Conservation (phyloP, 2,797 vertebrate species). For the Diplodus sargus region DNA sequence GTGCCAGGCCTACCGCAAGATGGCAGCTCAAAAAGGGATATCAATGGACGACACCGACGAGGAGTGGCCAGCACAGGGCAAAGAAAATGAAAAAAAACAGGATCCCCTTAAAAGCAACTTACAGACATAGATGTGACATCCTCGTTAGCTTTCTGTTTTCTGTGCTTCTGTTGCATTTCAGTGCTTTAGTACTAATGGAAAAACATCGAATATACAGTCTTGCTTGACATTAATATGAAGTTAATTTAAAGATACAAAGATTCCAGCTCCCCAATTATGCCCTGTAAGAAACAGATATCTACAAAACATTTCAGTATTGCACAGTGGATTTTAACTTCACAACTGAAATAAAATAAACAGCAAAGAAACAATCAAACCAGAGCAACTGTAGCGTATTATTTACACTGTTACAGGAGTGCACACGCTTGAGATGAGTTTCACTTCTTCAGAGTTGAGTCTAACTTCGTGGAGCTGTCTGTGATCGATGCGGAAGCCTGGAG, state of each 20-base stretch:
- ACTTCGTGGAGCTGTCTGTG: constrained; percentile 47
- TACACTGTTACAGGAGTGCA: neutral
- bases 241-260: neutral
- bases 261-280: neutral
- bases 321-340: neutral
- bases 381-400: neutral
- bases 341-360: neutral
- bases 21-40: constrained; percentile 74
- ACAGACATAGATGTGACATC: neutral
- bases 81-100: constrained; percentile 70
- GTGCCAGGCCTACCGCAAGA: constrained; percentile 76
- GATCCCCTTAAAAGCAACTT: constrained; percentile 8
- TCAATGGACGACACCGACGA: constrained; percentile 88
- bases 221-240: neutral
- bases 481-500: constrained; percentile 43
- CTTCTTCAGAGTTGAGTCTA: constrained; percentile 25
- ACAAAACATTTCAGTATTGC: neutral
- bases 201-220: constrained; percentile 5
- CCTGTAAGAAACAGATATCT: neutral
- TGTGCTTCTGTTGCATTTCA: constrained; percentile 9
- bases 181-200: neutral
- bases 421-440: constrained; percentile 20
- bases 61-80: constrained; percentile 86
- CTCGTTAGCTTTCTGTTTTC: neutral
- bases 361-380: neutral